Evolutionary conservation across 2,797 vertebrate genomes (phyloP), one percentile per base, ranked within the genome.

Genomic region (Natrix natrix): DNA sequence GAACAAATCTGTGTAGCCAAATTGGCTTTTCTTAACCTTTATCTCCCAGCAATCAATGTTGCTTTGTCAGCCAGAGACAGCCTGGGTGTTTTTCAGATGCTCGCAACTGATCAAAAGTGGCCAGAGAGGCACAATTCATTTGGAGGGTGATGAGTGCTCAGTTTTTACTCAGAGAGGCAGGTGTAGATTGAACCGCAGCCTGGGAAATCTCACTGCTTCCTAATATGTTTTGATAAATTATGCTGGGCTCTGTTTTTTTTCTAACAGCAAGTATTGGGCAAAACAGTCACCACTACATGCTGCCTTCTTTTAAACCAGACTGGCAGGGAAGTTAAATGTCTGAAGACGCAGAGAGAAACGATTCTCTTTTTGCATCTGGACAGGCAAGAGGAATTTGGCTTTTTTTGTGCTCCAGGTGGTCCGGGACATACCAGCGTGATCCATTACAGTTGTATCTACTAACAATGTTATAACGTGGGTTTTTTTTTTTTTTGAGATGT

Each of bases 71-170:
- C 13, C 37, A 87, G 48, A 3, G 60, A 93, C 57, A 91, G 60
- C 86, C 87, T 83, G 0, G 0, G 17, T 55, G 37, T 91, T 94
- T 63, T 63, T 90, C 43, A 63, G 59, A 89, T 91, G 66, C 37
- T 90, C 66, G 2, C 1, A 92, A 86, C n/a, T 89, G 87, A 91
- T 94, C 48, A 90, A 93, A 91, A 0, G 26, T 89, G 16, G 59
- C 69, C 43, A 63, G 89, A 94, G 66, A 32, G 32, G 14, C 92
- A 57, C 28, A 74, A 8, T 86, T 93, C 17, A 22, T 89, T 92
- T 93, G 91, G 59, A 87, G 60, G 69, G 32, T 61, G 92, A 91
- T 90, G 55, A 86, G 61, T 24, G 20, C 87, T 32, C 63, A 60
- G 37, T 88, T 66, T 48, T 83, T 66, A 54, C 26, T 86, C 57